Evolutionary conservation across 2,797 vertebrate genomes (phyloP).

Genomic region (Lycodopsis pacificus): DNA sequence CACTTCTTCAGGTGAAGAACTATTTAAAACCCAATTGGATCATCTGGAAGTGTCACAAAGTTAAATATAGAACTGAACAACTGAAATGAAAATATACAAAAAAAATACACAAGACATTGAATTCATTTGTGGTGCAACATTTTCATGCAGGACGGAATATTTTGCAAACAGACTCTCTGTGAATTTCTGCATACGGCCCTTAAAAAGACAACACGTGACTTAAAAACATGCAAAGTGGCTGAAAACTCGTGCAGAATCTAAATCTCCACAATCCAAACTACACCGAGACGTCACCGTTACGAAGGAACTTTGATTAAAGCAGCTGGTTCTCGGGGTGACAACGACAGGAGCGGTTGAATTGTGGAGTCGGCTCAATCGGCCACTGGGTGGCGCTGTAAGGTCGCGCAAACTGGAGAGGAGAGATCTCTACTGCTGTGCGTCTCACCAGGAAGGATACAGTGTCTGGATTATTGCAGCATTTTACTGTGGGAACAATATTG

Average conservation of each 20-base stretch:
- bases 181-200: neutral
- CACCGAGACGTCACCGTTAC: slow-evolving; percentile 14
- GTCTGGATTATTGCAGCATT: slow-evolving; percentile 13
- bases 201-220: too few species aligned
- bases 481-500: slow-evolving; percentile 7
- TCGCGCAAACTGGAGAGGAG: slow-evolving; percentile 56
- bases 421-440: neutral
- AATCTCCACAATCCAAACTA: neutral
- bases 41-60: neutral
- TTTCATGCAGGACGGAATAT: neutral
- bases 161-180: neutral
- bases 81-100: neutral
- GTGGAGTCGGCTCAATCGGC: neutral
- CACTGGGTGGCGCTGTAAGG: slow-evolving; percentile 83
- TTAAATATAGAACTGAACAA: neutral
- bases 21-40: neutral
- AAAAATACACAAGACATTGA: neutral
- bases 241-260: neutral
- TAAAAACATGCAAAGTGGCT: neutral
- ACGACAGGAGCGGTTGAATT: neutral
- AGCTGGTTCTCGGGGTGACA: slow-evolving; percentile 14
- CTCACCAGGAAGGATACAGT: neutral
- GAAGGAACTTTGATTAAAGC: neutral
- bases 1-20: neutral
- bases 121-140: neutral